phyloP scores from a whole-genome alignment of 2,797 vertebrate genomes.

The Helicolenus hilgendorfi region DNA sequence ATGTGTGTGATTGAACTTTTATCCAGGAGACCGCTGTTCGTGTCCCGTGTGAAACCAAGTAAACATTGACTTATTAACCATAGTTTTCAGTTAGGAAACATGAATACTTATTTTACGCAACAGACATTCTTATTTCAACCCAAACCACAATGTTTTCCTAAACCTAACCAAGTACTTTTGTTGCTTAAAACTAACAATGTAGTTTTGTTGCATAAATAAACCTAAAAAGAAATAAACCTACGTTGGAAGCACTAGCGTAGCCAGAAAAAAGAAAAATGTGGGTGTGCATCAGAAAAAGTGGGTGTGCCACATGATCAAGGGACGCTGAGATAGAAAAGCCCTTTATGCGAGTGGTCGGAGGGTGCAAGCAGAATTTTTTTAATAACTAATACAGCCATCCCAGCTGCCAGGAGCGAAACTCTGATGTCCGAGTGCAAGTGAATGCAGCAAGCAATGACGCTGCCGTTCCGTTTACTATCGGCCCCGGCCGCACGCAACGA shows the following conservation, averaged over 20 bases:
- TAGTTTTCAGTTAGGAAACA: not conserved
- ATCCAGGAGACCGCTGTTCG: not conserved
- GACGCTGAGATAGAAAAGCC: no score
- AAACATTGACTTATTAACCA: not conserved
- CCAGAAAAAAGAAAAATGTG: not conserved
- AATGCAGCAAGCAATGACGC: no score
- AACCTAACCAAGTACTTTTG: not conserved
- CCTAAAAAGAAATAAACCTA: no score
- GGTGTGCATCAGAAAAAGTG: no score
- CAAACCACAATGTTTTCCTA: not conserved
- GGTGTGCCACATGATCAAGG: not conserved
- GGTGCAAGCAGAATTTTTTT: no score
- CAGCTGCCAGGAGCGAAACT: no score
- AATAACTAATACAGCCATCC: no score
- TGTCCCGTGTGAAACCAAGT: not conserved
- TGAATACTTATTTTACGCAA: not conserved
- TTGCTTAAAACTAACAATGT: not conserved
- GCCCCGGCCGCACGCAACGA: no score
- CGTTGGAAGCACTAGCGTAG: not conserved
- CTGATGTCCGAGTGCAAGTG: no score
- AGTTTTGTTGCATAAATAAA: not conserved
- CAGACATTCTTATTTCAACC: not conserved
- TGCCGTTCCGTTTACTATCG: no score
- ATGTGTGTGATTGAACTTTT: not conserved
- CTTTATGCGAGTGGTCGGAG: no score